Percentiles rank a stretch among this genome's conserved stretches.
phyloP scores from a whole-genome alignment of 2,888 invertebrate species.

The Dichetophora obliterata region DNA sequence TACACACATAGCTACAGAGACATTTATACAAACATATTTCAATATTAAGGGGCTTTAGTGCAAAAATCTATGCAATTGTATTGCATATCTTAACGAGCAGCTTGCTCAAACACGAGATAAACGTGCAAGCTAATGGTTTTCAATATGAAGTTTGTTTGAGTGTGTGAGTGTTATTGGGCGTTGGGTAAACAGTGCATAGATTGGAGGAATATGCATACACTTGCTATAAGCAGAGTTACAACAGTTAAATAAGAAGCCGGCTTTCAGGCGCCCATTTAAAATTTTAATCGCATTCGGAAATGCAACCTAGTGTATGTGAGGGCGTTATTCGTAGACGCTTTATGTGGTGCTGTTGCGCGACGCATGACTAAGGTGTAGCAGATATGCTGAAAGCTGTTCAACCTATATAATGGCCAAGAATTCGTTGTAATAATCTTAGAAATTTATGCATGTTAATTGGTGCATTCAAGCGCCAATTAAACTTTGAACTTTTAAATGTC shows the following conservation, averaged over 20 bases:
- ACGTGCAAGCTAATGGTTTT: too few relatives aligned
- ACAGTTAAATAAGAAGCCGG: background rate
- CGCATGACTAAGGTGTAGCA: background rate
- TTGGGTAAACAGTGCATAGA: background rate
- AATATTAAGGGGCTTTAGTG: background rate
- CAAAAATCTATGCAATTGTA: slow-evolving; percentile 17
- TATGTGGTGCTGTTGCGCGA: background rate
- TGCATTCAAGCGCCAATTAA: background rate
- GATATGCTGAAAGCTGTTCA: too few relatives aligned
- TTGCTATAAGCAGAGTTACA: background rate
- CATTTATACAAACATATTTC: background rate
- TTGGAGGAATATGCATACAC: background rate
- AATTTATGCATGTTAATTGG: background rate
- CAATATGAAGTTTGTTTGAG: background rate
- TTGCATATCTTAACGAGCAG: slow-evolving; percentile 6
- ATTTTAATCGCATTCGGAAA: background rate
- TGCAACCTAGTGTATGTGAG: background rate
- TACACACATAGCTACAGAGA: background rate
- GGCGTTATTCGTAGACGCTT: background rate
- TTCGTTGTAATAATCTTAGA: too few relatives aligned
- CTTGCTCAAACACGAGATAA: background rate
- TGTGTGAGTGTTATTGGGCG: background rate
- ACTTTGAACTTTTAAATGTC: background rate
- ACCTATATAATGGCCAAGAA: too few relatives aligned
- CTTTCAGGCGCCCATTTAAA: background rate